phyloP scores from a whole-genome alignment of 2,797 vertebrate species.

The Hapalemur alaotrensis region DNA sequence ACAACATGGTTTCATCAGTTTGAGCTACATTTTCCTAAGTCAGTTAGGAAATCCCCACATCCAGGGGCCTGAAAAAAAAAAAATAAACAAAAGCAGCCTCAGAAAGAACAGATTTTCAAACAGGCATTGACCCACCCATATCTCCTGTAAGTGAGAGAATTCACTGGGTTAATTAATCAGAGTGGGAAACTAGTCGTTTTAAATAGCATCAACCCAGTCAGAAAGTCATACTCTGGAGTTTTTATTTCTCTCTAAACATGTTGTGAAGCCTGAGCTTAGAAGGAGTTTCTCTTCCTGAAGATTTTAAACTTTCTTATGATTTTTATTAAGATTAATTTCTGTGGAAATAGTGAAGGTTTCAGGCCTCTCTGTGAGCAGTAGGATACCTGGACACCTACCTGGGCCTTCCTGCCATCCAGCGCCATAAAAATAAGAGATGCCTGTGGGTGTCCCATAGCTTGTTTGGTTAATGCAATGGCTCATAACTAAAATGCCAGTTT shows the following conservation, averaged over 20 bases:
- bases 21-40: constrained; percentile 64
- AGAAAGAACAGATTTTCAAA: not conserved
- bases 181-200: not conserved
- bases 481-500: constrained; percentile 79
- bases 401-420: constrained; percentile 21
- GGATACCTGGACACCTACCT: constrained; percentile 48
- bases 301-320: constrained; percentile 18
- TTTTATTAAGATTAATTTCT: constrained; percentile 49
- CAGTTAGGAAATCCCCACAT: constrained; percentile 62
- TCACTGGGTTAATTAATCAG: not conserved
- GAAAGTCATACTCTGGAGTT: not conserved
- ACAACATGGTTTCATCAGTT: not conserved
- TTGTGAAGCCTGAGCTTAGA: constrained; percentile 9
- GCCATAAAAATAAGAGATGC: constrained; percentile 62
- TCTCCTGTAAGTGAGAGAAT: not conserved
- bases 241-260: not conserved
- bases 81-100: not conserved
- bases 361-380: constrained; percentile 21
- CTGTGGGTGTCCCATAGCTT: constrained; percentile 74
- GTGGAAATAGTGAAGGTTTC: not conserved
- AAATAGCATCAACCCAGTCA: not conserved
- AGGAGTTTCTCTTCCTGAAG: not conserved
- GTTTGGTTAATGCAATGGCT: constrained; percentile 74
- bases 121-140: not conserved
- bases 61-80: not conserved